Evolutionary conservation across 2,888 invertebrate species (phyloP), one percentile per base, ranked within the genome.

Genomic region (Troglohyphantes excavatus): DNA sequence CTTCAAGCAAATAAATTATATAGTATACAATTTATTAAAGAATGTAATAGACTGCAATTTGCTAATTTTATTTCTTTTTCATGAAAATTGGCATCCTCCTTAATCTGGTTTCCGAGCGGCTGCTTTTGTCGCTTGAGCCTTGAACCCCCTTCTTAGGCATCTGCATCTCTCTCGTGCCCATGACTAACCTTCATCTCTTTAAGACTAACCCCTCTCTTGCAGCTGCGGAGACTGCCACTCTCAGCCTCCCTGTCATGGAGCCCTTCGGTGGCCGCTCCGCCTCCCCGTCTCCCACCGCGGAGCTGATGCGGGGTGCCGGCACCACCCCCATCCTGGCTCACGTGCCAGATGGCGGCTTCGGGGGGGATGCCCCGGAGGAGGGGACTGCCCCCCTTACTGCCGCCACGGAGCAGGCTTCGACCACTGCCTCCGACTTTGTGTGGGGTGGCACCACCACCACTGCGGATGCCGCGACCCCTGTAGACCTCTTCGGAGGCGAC

Each of bases 281-380:
- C 46, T 92, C 92, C 72, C 92, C 92, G 9, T 92, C 92, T 67
- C 91, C 92, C 39, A 92, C 91, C 29, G 85, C 92, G 46, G 92
- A 92, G 65, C 70, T 92, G 78, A 91, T 92, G 83, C 86, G 91
- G 68, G 92, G 92, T 53, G 91, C 91, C n/a, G 92, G 92, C 39
- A 92, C 92, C n/a, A 92, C 92, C 29, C 92, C 92, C 9, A 92
- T 92, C 65, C 86, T 92, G 39, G 90, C 92, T 63, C 86, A 90
- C 85, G 91, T 82, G 9, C 92, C 92, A 19, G 90, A 89, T 65
- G 91, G 90, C 43, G 91, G 85, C 23, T 91, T 91, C 21, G 92
- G 90, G 68, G 84, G 76, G 61, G 85, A 83, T 27, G 68, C 67
- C 65, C 61, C 63, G 39, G 87, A 87, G 53, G 91, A 90, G 75